These are phyloP conservation scores for Drosophila dives DNA, from an alignment of 2,888 invertebrate genomes.

Conservation along the genomic window DNA sequence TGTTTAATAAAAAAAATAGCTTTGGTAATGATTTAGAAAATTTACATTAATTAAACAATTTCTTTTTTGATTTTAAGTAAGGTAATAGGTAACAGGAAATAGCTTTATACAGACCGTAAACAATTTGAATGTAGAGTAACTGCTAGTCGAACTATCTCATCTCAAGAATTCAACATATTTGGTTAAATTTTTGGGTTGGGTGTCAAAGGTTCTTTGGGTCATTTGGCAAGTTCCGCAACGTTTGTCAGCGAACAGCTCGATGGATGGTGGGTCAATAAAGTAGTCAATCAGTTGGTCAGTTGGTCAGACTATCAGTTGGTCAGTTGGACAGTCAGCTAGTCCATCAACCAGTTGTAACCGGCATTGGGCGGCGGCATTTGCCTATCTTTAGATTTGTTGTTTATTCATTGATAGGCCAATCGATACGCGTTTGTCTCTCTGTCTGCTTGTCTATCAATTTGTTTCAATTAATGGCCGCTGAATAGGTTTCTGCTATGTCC, in stretches of 20 bases:
- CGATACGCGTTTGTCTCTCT: constrained; percentile 59
- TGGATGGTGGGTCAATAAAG: constrained; percentile 40
- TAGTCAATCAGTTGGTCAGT: constrained; percentile 2
- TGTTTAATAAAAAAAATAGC: too few species aligned
- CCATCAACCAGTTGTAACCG: constrained; percentile 68
- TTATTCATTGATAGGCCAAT: constrained; percentile 66
- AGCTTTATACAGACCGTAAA: neutral
- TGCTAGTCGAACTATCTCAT: neutral
- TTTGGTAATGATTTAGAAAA: too few species aligned
- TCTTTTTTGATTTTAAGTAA: neutral
- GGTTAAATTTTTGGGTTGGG: neutral
- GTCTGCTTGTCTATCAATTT: constrained; percentile 64
- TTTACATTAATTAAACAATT: too few species aligned
- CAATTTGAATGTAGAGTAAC: neutral
- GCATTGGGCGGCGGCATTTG: constrained; percentile 47
- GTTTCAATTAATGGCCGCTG: constrained; percentile 74
- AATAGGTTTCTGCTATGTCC: constrained; percentile 55
- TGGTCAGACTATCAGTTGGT: neutral
- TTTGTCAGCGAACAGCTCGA: constrained; percentile 48
- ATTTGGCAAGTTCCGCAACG: constrained; percentile 45
- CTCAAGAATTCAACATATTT: neutral
- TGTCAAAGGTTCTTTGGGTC: constrained; percentile 25
- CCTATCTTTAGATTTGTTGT: constrained; percentile 52
- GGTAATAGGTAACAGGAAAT: too few species aligned
- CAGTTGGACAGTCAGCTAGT: neutral